Percentiles rank a stretch among this genome's conserved stretches.
Conservation (phyloP, 1,140 invertebrate genomes). For the Papilio helenus region DNA sequence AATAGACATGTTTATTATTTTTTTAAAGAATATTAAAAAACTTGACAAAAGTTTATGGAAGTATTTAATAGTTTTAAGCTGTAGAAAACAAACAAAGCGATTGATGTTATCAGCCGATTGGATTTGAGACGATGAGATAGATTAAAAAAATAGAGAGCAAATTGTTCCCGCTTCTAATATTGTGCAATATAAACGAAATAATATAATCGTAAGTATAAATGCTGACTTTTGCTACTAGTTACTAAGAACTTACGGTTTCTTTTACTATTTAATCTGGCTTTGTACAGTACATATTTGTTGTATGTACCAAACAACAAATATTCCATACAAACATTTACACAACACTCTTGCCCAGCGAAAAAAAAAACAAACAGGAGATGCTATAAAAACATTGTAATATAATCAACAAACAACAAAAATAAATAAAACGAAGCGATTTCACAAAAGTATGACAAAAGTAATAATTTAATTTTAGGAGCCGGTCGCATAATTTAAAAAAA, state of each 20-base stretch:
- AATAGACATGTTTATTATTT: constrained; percentile 24
- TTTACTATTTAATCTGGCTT: neutral
- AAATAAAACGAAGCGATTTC: neutral
- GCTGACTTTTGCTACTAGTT: no score
- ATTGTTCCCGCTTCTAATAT: no score
- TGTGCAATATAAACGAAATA: no score
- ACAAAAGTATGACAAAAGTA: neutral
- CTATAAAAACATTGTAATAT: constrained; percentile 15
- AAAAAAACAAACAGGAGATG: neutral
- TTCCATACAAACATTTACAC: constrained; percentile 18
- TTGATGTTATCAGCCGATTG: neutral
- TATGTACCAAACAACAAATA: neutral
- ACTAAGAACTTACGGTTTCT: no score
- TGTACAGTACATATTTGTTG: neutral
- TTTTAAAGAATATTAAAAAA: neutral
- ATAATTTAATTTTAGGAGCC: neutral
- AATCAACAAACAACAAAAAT: constrained; percentile 15
- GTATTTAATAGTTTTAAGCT: no score
- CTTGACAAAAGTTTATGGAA: neutral
- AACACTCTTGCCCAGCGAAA: constrained; percentile 14
- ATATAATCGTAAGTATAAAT: no score
- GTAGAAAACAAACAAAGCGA: no score
- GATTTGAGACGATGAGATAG: no score
- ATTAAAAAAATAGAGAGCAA: no score
- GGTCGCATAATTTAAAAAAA: neutral